A percentile compares a stretch with the other conserved stretches of the same genome.
phyloP scores from a whole-genome alignment of 1,140 invertebrate species.

The Ridgeia piscesae region DNA sequence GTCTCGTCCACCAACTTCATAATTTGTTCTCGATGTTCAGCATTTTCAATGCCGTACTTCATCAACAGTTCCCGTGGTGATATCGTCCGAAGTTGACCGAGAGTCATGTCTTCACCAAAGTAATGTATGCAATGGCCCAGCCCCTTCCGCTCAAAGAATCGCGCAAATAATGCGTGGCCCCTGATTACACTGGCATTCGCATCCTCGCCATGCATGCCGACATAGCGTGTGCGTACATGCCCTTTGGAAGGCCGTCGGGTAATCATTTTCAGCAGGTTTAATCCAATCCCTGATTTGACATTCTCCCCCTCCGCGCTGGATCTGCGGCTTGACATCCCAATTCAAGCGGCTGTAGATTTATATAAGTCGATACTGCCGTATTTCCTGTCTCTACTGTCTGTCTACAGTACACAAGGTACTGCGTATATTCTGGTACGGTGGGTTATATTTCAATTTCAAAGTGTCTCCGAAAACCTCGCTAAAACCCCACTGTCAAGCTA shows the following conservation, averaged over 20 bases:
- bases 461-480: background rate
- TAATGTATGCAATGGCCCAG: constrained; percentile 44
- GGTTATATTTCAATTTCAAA: background rate
- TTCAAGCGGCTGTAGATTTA: background rate
- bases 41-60: constrained; percentile 26
- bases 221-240: background rate
- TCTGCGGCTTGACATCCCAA: background rate
- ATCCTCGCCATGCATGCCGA: constrained; percentile 14
- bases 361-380: background rate
- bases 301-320: background rate
- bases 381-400: background rate
- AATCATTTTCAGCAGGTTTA: background rate
- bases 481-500: background rate
- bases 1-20: constrained; percentile 23
- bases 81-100: constrained; percentile 44
- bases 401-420: background rate
- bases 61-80: constrained; percentile 20
- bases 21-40: constrained; percentile 25
- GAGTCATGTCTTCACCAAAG: constrained; percentile 49
- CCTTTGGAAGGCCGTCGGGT: background rate
- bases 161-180: constrained; percentile 40
- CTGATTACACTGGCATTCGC: constrained; percentile 22
- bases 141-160: constrained; percentile 44
- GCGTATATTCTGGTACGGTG: background rate
- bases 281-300: background rate